Evolutionary conservation across 2,113 vertebrate species (phyloP).

Genomic region (Lathamus discolor): DNA sequence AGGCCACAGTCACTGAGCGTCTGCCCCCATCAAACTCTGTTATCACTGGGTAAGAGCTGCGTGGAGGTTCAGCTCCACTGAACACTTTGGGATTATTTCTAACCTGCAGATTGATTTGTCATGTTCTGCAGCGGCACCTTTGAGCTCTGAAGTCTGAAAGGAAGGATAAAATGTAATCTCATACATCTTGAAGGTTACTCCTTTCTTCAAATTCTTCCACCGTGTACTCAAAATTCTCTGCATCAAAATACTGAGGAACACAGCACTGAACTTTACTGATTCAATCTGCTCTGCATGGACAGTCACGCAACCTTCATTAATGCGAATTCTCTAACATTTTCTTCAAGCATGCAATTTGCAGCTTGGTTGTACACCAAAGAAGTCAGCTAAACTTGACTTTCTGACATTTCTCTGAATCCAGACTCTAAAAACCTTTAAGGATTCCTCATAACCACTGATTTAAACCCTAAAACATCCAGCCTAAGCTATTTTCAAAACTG

Average conservation of each 20-base stretch:
- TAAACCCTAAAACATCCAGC: background rate
- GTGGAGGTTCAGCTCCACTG: background rate
- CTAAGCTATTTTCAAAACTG: background rate
- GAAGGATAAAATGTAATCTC: slow-evolving; percentile 13
- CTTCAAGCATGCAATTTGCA: background rate
- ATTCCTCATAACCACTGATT: background rate
- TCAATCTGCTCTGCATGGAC: background rate
- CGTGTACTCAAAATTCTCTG: background rate
- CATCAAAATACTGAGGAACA: background rate
- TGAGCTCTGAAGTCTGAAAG: background rate
- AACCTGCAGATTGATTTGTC: slow-evolving; percentile 11
- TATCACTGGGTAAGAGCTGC: background rate
- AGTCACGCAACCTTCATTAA: background rate
- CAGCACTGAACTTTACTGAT: background rate
- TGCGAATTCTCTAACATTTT: background rate
- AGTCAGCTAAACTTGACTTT: background rate
- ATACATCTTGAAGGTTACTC: background rate
- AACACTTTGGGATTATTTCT: background rate
- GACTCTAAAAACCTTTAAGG: background rate
- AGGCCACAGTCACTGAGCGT: background rate
- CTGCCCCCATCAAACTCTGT: background rate
- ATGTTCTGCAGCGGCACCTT: background rate
- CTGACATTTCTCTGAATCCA: background rate
- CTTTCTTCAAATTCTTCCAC: background rate
- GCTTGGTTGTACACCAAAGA: background rate